Evolutionary conservation across 2,888 invertebrate genomes (phyloP).

Genomic region (Ellobium chinense): DNA sequence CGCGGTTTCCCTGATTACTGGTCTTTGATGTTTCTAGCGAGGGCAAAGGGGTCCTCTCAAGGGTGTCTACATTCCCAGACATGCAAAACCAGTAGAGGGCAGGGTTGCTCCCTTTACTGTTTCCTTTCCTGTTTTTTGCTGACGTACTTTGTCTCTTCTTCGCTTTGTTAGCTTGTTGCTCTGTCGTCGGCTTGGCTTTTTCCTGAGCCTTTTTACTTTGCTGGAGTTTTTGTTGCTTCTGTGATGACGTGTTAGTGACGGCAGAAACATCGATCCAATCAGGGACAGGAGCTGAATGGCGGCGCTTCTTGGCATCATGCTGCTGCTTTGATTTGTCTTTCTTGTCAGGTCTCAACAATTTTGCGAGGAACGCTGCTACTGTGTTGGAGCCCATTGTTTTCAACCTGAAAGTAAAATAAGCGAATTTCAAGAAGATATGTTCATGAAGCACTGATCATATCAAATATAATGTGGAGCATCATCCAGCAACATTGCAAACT

Average conservation of each 20-base stretch:
- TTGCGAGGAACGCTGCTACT: not conserved
- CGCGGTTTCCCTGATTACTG: not conserved
- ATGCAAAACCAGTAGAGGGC: slow-evolving; percentile 25
- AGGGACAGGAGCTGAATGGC: slow-evolving; percentile 14
- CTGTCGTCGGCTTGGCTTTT: not conserved
- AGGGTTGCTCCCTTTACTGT: not conserved
- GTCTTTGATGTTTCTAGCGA: not conserved
- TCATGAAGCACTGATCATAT: no score
- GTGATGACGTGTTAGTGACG: not conserved
- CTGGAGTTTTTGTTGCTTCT: not conserved
- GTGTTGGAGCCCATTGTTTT: not conserved
- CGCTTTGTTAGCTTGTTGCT: not conserved
- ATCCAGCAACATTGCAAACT: no score
- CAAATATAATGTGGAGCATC: no score
- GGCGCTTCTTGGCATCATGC: not conserved
- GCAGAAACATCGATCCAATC: not conserved
- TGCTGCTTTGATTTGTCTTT: not conserved
- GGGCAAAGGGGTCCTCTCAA: not conserved
- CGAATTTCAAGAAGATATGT: not conserved
- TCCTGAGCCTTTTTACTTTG: not conserved
- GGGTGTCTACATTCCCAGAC: slow-evolving; percentile 23
- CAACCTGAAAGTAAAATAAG: not conserved
- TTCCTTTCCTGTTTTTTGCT: not conserved
- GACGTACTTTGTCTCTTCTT: slow-evolving; percentile 2
- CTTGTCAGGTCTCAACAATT: slow-evolving; percentile 6